These are phyloP conservation scores for Saccopteryx bilineata DNA, from an alignment of 2,113 vertebrate species.

Conservation along the genomic window DNA sequence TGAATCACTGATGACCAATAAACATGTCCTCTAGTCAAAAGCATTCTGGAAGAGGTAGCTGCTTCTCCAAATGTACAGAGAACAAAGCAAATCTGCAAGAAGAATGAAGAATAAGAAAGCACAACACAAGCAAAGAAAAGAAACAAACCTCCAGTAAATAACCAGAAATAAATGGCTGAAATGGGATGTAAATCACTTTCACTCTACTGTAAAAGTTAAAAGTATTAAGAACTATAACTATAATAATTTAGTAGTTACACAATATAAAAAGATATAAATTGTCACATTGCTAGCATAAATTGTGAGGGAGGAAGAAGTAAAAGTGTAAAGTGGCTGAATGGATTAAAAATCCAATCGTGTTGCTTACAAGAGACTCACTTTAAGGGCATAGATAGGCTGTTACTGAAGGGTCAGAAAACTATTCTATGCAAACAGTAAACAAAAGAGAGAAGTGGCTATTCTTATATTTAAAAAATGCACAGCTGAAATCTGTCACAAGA, in stretches of 20 bases:
- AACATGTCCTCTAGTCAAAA: neutral
- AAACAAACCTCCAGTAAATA: neutral
- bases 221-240: neutral
- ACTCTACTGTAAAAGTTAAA: neutral
- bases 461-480: neutral
- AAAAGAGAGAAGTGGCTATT: neutral
- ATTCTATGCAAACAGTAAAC: neutral
- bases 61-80: neutral
- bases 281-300: neutral
- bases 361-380: neutral
- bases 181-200: neutral
- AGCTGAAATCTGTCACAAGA: neutral
- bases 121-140: neutral
- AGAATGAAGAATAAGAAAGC: neutral
- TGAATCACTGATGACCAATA: neutral
- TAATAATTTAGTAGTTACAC: neutral
- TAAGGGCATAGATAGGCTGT: neutral
- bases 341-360: neutral
- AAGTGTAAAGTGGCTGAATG: neutral
- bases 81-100: neutral
- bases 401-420: neutral
- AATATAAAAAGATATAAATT: neutral
- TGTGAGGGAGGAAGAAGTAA: neutral
- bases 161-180: neutral
- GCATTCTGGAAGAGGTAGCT: neutral